phyloP scores from a whole-genome alignment of 2,888 invertebrate species.

The Malthinus seriepunctatus region DNA sequence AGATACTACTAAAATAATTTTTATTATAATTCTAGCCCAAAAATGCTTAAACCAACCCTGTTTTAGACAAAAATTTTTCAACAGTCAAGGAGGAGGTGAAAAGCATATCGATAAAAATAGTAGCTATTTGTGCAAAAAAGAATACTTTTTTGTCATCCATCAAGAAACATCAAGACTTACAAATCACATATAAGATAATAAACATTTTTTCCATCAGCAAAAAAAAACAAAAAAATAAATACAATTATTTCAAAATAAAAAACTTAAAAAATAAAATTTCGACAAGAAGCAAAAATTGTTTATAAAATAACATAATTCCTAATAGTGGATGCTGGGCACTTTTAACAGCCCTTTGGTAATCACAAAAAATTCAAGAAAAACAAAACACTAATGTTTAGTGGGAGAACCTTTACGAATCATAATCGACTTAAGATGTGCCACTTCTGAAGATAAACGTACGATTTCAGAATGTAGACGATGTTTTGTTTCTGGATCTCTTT shows the following conservation, averaged over 20 bases:
- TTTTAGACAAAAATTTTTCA: no score
- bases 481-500: constrained; percentile 63
- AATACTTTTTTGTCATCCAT: not conserved
- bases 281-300: constrained; percentile 19
- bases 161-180: constrained; percentile 4
- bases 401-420: constrained; percentile 64
- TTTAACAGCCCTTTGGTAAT: constrained; percentile 24
- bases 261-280: not conserved
- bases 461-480: constrained; percentile 83
- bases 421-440: constrained; percentile 85
- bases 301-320: constrained; percentile 22
- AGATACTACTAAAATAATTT: no score
- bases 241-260: constrained; percentile 30
- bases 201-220: constrained; percentile 10
- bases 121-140: constrained; percentile 15
- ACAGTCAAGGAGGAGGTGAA: not conserved
- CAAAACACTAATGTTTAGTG: constrained; percentile 26
- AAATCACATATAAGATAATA: constrained; percentile 8
- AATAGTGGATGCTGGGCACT: constrained; percentile 19
- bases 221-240: constrained; percentile 41
- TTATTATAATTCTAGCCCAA: no score
- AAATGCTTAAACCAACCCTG: no score
- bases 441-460: constrained; percentile 86
- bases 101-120: constrained; percentile 14
- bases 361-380: constrained; percentile 13